phyloP scores from a whole-genome alignment of 2,888 invertebrate genomes.

The Caenorhabditis afra region DNA sequence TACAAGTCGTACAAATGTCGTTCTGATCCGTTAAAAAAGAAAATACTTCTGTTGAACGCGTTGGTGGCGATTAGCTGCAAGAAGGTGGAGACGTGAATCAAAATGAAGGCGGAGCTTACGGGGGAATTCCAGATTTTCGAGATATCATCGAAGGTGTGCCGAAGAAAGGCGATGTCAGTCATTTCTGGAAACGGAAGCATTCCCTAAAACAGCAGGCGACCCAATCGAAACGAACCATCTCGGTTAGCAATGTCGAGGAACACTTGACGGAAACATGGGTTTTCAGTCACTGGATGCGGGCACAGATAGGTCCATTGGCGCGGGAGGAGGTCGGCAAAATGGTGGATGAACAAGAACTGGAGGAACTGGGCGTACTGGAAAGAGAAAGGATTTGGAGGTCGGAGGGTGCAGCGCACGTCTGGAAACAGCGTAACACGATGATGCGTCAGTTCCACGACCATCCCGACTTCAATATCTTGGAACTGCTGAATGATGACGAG shows the following conservation, averaged over 20 bases:
- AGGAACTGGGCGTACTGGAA: constrained; percentile 28
- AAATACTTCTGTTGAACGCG: no score
- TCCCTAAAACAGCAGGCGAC: neutral
- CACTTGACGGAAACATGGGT: constrained; percentile 21
- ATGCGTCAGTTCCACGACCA: no score
- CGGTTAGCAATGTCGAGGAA: constrained; percentile 12
- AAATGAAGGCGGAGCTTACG: no score
- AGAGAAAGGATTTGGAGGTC: neutral
- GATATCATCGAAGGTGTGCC: neutral
- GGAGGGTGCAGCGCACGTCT: neutral
- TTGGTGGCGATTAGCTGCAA: no score
- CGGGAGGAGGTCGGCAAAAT: constrained; percentile 29
- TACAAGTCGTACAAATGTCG: no score
- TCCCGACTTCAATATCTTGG: no score
- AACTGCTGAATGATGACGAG: no score
- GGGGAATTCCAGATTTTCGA: no score
- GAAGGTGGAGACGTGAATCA: no score
- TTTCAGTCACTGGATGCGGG: constrained; percentile 10
- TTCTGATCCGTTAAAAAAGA: no score
- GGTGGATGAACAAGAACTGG: constrained; percentile 21
- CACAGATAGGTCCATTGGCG: constrained; percentile 30
- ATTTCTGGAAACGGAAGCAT: constrained; percentile 28
- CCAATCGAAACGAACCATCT: neutral
- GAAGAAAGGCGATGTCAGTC: neutral
- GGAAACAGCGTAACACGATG: no score